phyloP scores from a whole-genome alignment of 2,797 vertebrate species.

The Aplochiton taeniatus region DNA sequence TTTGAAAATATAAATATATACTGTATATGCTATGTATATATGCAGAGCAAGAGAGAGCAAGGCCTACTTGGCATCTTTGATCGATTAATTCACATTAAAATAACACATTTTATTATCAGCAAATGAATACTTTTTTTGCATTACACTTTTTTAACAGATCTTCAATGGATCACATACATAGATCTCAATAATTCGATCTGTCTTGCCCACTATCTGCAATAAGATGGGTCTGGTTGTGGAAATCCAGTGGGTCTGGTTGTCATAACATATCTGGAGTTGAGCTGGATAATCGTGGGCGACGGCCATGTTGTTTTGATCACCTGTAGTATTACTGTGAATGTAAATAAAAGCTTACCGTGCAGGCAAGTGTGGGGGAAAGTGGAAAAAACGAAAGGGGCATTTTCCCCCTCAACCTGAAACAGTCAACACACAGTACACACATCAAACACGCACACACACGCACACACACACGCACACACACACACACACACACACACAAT shows the following conservation, averaged over 20 bases:
- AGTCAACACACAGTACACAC: conserved; percentile 59
- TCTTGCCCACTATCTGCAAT: conserved; percentile 16
- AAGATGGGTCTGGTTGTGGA: conserved; percentile 27
- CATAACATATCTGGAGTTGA: conserved; percentile 71
- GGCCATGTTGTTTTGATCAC: conserved; percentile 74
- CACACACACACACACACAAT: conserved; percentile 3
- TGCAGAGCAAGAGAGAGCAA: no score
- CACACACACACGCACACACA: conserved; percentile 12
- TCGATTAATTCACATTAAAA: no score
- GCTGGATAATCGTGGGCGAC: conserved; percentile 64
- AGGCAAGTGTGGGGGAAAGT: conserved; percentile 44
- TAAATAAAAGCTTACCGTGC: conserved; percentile 70
- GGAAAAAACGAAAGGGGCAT: conserved; percentile 41
- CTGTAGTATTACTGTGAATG: conserved; percentile 71
- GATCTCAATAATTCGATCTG: no score
- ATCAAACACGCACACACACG: conserved; percentile 11
- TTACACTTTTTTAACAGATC: no score
- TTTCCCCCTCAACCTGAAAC: conserved; percentile 67
- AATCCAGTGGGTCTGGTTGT: conserved; percentile 62
- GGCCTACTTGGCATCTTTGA: no score
- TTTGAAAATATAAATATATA: no score
- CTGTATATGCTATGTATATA: no score
- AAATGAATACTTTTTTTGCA: no score
- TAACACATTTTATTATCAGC: no score
- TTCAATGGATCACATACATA: no score